Conservation (phyloP, 2,888 invertebrate genomes). For the Lochmaea crataegi region DNA sequence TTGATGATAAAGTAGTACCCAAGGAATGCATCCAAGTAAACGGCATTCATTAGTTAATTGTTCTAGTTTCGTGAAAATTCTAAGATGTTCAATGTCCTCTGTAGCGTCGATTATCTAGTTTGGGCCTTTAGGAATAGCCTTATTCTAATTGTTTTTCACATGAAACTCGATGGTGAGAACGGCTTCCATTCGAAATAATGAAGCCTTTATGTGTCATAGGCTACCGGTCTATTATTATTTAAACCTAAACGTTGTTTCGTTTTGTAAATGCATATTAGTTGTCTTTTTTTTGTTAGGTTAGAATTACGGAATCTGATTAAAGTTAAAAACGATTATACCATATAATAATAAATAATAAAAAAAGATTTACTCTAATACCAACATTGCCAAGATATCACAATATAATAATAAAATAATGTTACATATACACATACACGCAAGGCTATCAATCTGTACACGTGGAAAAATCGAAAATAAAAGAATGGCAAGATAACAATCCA, state of each 20-base stretch:
- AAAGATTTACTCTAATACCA: slow-evolving; percentile 53
- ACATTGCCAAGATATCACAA: slow-evolving; percentile 58
- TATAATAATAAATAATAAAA: slow-evolving; percentile 48
- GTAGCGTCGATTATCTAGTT: too few species aligned
- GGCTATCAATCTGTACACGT: slow-evolving; percentile 44
- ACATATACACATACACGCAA: slow-evolving; percentile 49
- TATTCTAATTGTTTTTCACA: too few species aligned
- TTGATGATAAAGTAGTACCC: too few species aligned
- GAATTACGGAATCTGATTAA: slow-evolving; percentile 27
- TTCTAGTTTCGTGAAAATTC: too few species aligned
- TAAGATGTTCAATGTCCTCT: too few species aligned
- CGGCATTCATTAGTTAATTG: too few species aligned
- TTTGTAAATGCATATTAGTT: slow-evolving; percentile 13
- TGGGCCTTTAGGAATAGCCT: too few species aligned
- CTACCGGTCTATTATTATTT: too few species aligned
- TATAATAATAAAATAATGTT: slow-evolving; percentile 51
- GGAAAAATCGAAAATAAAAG: slow-evolving; percentile 41
- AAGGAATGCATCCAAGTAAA: too few species aligned
- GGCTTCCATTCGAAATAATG: too few species aligned
- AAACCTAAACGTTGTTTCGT: not conserved
- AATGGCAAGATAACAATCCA: slow-evolving; percentile 49
- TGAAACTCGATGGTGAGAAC: too few species aligned
- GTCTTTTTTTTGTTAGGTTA: not conserved
- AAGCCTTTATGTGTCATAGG: too few species aligned
- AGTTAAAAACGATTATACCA: slow-evolving; percentile 36